Percentiles rank a stretch among this genome's conserved stretches.
Conservation (phyloP, 2,888 invertebrate species). For the Thecophora atra region DNA sequence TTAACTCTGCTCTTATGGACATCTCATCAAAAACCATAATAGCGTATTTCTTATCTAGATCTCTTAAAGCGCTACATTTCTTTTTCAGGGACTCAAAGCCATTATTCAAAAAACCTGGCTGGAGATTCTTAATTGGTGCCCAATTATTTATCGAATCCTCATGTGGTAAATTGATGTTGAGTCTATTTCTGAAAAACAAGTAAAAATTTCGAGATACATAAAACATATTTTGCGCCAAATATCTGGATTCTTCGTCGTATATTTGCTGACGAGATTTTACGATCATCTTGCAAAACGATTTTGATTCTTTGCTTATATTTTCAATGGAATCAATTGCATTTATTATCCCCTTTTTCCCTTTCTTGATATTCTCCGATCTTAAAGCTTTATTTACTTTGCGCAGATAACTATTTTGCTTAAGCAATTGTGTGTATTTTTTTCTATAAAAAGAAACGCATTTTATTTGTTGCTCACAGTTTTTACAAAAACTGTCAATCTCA, state of each 20-base stretch:
- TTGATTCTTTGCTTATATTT: conserved; percentile 20
- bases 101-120: conserved; percentile 14
- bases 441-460: conserved; percentile 22
- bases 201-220: conserved; percentile 34
- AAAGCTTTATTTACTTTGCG: background rate
- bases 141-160: conserved; percentile 32
- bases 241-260: no score
- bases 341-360: conserved; percentile 4
- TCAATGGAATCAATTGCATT: conserved; percentile 4
- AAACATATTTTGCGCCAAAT: conserved; percentile 39
- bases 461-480: conserved; percentile 18
- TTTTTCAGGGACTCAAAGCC: conserved; percentile 30
- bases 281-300: no score
- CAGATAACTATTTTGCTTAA: conserved; percentile 4
- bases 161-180: conserved; percentile 27
- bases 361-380: background rate
- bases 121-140: conserved; percentile 30
- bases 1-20: conserved; percentile 32
- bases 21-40: conserved; percentile 35
- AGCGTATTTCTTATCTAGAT: conserved; percentile 16
- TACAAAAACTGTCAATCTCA: background rate
- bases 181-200: conserved; percentile 33
- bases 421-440: background rate
- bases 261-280: no score
- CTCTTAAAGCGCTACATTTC: conserved; percentile 14